These are phyloP conservation scores for Agraylea sexmaculata DNA, from an alignment of 1,140 invertebrate genomes.

Conservation along the genomic window DNA sequence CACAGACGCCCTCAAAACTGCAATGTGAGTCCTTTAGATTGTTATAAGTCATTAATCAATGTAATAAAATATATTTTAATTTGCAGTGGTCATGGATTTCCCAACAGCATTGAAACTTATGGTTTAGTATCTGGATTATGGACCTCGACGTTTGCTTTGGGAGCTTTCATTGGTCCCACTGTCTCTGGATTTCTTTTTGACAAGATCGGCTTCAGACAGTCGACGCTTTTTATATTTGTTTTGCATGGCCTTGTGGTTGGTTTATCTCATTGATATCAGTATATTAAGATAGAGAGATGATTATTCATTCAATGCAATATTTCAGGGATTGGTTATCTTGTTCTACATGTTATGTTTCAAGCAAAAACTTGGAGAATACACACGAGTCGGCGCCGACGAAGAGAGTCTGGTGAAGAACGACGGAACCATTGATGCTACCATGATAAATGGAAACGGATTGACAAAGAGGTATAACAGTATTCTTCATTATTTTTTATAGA, in stretches of 20 bases:
- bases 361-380: conserved; percentile 6
- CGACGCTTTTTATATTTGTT: conserved; percentile 59
- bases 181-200: conserved; percentile 66
- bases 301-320: background rate
- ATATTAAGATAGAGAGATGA: too few species aligned
- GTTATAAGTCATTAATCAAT: too few species aligned
- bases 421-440: conserved; percentile 9
- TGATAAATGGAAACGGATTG: conserved; percentile 13
- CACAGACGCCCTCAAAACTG: conserved; percentile 62
- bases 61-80: conserved; percentile 16
- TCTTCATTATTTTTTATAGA: background rate
- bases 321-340: conserved; percentile 15
- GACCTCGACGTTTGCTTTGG: conserved; percentile 75
- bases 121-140: conserved; percentile 73
- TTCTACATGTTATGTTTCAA: conserved; percentile 11
- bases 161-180: conserved; percentile 73
- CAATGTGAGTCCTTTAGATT: conserved; percentile 53
- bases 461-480: conserved; percentile 14
- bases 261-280: conserved; percentile 12
- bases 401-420: conserved; percentile 9
- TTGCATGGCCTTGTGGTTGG: conserved; percentile 54
- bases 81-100: conserved; percentile 54
- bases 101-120: conserved; percentile 71
- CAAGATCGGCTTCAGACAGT: conserved; percentile 55
- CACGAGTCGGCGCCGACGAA: conserved; percentile 1